These are phyloP conservation scores for Xestia sexstrigata DNA, from an alignment of 2,888 invertebrate species.

Conservation along the genomic window DNA sequence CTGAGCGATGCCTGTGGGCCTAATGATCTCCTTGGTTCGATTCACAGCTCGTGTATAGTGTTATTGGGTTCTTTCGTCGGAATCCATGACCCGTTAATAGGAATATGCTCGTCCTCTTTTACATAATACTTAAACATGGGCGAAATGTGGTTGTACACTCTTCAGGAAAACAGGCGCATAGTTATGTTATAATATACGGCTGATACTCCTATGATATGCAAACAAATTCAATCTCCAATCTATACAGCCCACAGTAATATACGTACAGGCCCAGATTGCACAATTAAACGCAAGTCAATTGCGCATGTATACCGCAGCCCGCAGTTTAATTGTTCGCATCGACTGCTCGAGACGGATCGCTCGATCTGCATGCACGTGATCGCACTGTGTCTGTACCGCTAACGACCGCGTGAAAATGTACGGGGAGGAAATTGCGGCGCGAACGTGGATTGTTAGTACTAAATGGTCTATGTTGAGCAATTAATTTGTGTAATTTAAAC, in stretches of 20 bases:
- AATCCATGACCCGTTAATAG: too few relatives aligned
- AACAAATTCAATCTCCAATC: slow-evolving; percentile 1
- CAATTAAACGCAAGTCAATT: slow-evolving; percentile 43
- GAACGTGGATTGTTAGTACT: neutral
- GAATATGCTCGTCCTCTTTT: too few relatives aligned
- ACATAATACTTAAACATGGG: neutral
- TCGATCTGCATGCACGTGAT: slow-evolving; percentile 44
- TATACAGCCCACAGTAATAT: slow-evolving; percentile 21
- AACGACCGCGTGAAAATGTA: slow-evolving; percentile 36
- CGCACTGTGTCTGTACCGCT: slow-evolving; percentile 35
- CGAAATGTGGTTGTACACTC: neutral
- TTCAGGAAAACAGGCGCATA: neutral
- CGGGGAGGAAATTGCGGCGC: neutral
- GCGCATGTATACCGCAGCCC: slow-evolving; percentile 5
- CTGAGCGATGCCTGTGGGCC: neutral
- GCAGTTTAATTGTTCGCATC: slow-evolving; percentile 37
- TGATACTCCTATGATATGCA: neutral
- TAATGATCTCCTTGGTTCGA: neutral
- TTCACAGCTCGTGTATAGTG: neutral
- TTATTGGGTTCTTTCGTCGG: neutral
- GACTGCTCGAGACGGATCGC: slow-evolving; percentile 32
- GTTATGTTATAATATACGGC: neutral
- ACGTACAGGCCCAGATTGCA: slow-evolving; percentile 16
- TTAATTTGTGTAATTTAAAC: neutral
- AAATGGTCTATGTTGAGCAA: neutral